Percentiles rank a stretch among this genome's conserved stretches.
These are phyloP conservation scores for Unio delphinus DNA, from an alignment of 2,888 invertebrate genomes.

Conservation along the genomic window DNA sequence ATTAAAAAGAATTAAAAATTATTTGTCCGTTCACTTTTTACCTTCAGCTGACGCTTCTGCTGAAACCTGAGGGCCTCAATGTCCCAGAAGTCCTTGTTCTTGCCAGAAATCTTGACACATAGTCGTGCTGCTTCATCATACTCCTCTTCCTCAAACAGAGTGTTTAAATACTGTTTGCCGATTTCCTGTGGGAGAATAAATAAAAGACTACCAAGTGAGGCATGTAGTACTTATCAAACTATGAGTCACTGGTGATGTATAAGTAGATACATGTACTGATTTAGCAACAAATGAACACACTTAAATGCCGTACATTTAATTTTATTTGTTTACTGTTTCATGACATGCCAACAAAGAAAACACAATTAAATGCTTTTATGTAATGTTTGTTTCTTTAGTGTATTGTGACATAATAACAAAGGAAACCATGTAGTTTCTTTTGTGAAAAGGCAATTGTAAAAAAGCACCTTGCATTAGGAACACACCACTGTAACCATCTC, in stretches of 20 bases:
- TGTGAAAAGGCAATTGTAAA: too few relatives aligned
- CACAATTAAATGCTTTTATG: too few relatives aligned
- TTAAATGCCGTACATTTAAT: background rate
- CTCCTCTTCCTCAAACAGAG: slow-evolving; percentile 78
- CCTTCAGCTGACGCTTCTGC: slow-evolving; percentile 84
- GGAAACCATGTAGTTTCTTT: background rate
- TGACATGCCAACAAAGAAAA: too few relatives aligned
- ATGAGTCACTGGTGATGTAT: background rate
- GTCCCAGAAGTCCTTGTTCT: slow-evolving; percentile 89
- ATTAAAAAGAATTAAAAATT: too few relatives aligned
- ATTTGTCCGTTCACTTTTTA: slow-evolving; percentile 55
- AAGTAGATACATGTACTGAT: background rate
- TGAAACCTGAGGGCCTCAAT: slow-evolving; percentile 92
- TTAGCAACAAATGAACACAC: background rate
- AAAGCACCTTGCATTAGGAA: too few relatives aligned
- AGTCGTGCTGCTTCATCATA: slow-evolving; percentile 89
- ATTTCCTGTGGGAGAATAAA: slow-evolving; percentile 74
- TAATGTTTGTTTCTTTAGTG: background rate
- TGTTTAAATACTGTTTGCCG: slow-evolving; percentile 85
- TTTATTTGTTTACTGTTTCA: too few relatives aligned
- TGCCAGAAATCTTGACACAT: slow-evolving; percentile 82
- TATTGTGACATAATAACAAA: background rate
- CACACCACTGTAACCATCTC: too few relatives aligned
- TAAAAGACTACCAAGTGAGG: background rate
- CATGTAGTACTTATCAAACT: background rate